Evolutionary conservation across 2,113 vertebrate species (phyloP).

Genomic region (Hippocampus mohnikei): DNA sequence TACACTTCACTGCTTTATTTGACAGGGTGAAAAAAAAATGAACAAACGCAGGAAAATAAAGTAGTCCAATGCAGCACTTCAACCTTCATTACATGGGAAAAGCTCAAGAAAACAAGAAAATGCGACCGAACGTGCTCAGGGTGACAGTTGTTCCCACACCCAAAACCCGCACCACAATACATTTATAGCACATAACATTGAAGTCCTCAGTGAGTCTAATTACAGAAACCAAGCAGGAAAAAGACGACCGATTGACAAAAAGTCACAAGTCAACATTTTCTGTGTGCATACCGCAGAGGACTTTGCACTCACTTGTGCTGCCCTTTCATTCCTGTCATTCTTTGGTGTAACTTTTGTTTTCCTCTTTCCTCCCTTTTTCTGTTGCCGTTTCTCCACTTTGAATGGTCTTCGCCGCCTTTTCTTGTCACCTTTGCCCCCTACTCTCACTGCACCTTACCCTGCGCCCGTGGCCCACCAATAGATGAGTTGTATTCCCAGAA

Average conservation of each 20-base stretch:
- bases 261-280: neutral
- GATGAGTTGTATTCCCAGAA: constrained; percentile 99
- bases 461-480: constrained; percentile 58
- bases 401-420: constrained; percentile 44
- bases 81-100: too few relatives aligned
- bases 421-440: constrained; percentile 44
- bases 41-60: too few relatives aligned
- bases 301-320: constrained; percentile 18
- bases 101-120: too few relatives aligned
- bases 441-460: constrained; percentile 27
- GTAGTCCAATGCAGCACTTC: too few relatives aligned
- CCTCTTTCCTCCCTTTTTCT: constrained; percentile 26
- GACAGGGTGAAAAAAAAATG: too few relatives aligned
- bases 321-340: constrained; percentile 39
- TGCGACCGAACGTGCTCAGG: too few relatives aligned
- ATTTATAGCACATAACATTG: neutral
- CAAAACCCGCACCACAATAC: neutral
- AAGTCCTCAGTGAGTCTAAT: neutral
- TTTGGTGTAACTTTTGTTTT: constrained; percentile 50
- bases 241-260: neutral
- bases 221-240: constrained; percentile 6
- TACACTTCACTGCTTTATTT: too few relatives aligned
- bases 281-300: constrained; percentile 3
- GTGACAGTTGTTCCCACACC: neutral
- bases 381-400: constrained; percentile 15